Evolutionary conservation across 2,113 vertebrate genomes (phyloP).

Genomic region (Noturus placidus): DNA sequence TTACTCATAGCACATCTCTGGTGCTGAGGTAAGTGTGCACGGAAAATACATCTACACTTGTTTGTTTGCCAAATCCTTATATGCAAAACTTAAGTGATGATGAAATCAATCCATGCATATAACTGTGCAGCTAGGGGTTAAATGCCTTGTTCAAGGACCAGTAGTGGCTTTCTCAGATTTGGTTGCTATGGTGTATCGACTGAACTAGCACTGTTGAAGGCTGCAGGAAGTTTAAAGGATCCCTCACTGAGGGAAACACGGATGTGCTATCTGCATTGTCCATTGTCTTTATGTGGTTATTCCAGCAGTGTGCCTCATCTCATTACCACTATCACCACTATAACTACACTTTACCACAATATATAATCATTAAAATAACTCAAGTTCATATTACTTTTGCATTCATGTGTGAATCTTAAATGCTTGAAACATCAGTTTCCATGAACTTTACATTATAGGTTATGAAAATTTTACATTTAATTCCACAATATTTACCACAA

Average conservation of each 20-base stretch:
- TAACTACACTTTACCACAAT: too few species aligned
- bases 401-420: too few species aligned
- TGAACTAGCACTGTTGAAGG: not conserved
- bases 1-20: not conserved
- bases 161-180: not conserved
- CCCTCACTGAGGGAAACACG: not conserved
- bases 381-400: too few species aligned
- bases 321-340: too few species aligned
- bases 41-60: not conserved
- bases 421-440: too few species aligned
- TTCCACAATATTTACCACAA: too few species aligned
- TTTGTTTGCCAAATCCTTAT: not conserved
- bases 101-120: not conserved
- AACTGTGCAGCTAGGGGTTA: not conserved
- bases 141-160: not conserved
- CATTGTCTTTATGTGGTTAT: conserved; percentile 29
- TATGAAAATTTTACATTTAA: too few species aligned
- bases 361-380: too few species aligned
- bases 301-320: conserved; percentile 28
- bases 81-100: not conserved
- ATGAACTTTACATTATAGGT: too few species aligned
- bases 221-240: not conserved
- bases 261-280: conserved; percentile 20
- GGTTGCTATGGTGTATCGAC: not conserved
- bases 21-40: not conserved